A percentile compares a stretch with the other conserved stretches of the same genome.
Evolutionary conservation across 2,888 invertebrate species (phyloP).

Genomic region (Tiliacea aurago): DNA sequence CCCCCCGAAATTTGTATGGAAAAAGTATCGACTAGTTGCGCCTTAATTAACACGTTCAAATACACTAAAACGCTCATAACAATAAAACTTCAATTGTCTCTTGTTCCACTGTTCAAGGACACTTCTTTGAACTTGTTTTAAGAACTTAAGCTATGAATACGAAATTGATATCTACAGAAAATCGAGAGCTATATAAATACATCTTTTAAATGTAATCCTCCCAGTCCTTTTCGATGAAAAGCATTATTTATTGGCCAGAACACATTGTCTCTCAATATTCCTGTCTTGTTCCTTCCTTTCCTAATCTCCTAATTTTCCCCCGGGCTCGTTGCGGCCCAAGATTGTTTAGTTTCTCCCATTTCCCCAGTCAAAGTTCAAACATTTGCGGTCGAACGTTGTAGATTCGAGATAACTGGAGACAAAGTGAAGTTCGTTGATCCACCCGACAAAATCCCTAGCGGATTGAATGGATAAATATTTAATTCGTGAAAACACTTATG

Average conservation of each 20-base stretch:
- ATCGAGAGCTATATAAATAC: background rate
- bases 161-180: background rate
- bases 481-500: constrained; percentile 32
- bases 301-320: constrained; percentile 47
- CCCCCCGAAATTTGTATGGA: no score
- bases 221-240: background rate
- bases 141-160: background rate
- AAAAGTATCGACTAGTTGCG: no score
- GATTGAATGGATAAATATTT: constrained; percentile 25
- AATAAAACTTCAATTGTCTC: no score
- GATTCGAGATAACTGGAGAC: constrained; percentile 32
- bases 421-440: constrained; percentile 29
- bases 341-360: constrained; percentile 20
- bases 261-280: background rate
- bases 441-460: constrained; percentile 19
- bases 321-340: constrained; percentile 13
- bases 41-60: no score
- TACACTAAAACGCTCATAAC: no score
- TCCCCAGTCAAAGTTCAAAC: constrained; percentile 14
- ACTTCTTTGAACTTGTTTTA: background rate
- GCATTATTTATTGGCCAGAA: background rate
- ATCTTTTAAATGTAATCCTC: background rate
- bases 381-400: constrained; percentile 25
- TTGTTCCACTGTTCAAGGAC: no score
- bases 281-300: background rate